Base-by-base conservation (phyloP, 1,140 invertebrate genomes). In the Bombus waltoni region DNA sequence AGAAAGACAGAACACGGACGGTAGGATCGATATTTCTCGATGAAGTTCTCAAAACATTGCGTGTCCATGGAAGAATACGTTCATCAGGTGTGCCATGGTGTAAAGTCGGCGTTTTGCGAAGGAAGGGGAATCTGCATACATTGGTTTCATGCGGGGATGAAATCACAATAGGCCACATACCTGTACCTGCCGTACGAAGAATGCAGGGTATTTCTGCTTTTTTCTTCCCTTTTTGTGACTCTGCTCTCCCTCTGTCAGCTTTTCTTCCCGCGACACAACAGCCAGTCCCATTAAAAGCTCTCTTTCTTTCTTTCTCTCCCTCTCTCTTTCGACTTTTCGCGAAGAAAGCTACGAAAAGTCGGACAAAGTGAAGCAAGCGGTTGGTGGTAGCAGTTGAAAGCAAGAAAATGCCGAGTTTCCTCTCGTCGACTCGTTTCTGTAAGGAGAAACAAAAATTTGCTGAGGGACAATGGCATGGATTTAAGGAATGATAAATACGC, bases 131-230 rank as follows among this genome's bases (percentile, higher is more conserved):
- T 90, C 87, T 82, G 86, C 87, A 87, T 81, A 83, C 83, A n/a
- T 87, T 89, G 84, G 53, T 35, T 78, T 81, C 62, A 76, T 76
- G 70, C 66, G 59, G 38, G 15, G 42, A 65, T 53, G 57, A 74
- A 90, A 89, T 88, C 73, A 90, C 89, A 90, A 90, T 90, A 83
- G 76, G 59, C 65, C 86, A 73, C 80, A 77, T 90, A 90, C 83
- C 88, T 90, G 83, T 79, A 77, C 86, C 38, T n/a, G 62, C 25
- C 11, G 68, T 80, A 82, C 42, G 25, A 86, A 86, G 75, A 85
- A 89, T 75, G 76, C 74, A 44, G 76, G 22, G 32, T 44, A 38
- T 35, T 62, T 57, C 5, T 59, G 32, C 47, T 6, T 42, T 40
- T 35, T 22, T 38, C 15, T 35, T 11, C 28, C 15, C n/a, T 32